Evolutionary conservation across 2,797 vertebrate species (phyloP).

Genomic region (Acanthurus leucopareius): DNA sequence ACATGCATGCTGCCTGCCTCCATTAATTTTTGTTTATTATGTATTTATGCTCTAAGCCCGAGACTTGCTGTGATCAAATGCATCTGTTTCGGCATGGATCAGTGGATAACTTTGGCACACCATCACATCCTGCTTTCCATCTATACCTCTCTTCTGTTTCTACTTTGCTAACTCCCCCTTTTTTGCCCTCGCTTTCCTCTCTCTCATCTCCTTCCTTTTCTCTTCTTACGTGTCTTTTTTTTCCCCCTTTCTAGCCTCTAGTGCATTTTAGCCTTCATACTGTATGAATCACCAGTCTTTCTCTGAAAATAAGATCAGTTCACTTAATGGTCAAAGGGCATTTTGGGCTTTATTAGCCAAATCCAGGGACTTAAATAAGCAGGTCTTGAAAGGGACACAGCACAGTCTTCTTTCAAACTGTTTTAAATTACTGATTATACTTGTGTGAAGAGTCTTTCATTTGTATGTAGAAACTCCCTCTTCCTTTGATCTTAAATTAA

Average conservation of each 20-base stretch:
- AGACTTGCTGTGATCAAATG: conserved; percentile 85
- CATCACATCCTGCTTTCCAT: conserved; percentile 66
- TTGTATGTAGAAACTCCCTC: conserved; percentile 42
- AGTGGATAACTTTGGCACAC: conserved; percentile 78
- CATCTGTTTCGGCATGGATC: conserved; percentile 83
- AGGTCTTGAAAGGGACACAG: conserved; percentile 71
- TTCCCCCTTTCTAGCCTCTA: conserved; percentile 54
- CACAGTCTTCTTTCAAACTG: conserved; percentile 53
- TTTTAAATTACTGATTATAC: conserved; percentile 51
- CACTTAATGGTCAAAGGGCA: conserved; percentile 82
- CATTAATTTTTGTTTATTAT: conserved; percentile 86
- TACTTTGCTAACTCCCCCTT: conserved; percentile 35
- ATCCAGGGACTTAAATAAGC: conserved; percentile 77
- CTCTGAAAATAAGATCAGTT: conserved; percentile 79
- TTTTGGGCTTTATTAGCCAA: conserved; percentile 82
- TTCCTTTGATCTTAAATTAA: conserved; percentile 52
- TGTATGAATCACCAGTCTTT: conserved; percentile 67
- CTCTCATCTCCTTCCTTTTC: conserved; percentile 48
- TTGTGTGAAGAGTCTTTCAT: conserved; percentile 42
- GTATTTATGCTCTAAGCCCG: conserved; percentile 84
- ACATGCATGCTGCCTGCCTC: conserved; percentile 71
- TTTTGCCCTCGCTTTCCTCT: conserved; percentile 34
- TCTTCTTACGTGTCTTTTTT: conserved; percentile 22
- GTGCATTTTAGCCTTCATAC: conserved; percentile 68
- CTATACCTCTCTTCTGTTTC: conserved; percentile 63